phyloP scores from a whole-genome alignment of 2,797 vertebrate species.

The Tolypeutes matacus region DNA sequence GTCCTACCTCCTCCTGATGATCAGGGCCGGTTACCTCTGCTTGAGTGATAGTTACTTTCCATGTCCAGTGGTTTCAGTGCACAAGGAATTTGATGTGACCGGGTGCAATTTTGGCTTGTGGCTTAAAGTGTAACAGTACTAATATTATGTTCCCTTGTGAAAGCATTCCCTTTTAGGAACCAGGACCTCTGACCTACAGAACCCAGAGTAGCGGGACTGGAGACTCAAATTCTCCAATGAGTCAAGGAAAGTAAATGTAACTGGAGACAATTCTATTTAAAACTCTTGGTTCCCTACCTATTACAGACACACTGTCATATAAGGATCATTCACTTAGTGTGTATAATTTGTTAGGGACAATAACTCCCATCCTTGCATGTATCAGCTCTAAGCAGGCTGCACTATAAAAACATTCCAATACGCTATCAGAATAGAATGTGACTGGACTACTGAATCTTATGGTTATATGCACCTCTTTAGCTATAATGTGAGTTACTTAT shows the following conservation, averaged over 20 bases:
- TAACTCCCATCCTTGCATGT: neutral
- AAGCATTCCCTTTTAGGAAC: neutral
- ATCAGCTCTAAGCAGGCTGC: neutral
- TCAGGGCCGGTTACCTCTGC: neutral
- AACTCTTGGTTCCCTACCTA: neutral
- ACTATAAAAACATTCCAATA: neutral
- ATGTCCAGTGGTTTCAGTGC: neutral
- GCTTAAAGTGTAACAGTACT: no score
- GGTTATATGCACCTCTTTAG: neutral
- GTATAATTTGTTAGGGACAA: neutral
- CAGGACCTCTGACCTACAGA: neutral
- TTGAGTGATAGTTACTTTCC: neutral
- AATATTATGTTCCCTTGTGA: no score
- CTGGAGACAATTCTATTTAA: no score
- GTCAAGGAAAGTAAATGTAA: no score
- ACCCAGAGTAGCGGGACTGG: no score
- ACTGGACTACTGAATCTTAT: neutral
- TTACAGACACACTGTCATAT: neutral
- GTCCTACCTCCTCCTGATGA: neutral
- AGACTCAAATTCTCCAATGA: no score
- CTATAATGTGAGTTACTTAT: neutral
- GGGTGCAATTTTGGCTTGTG: neutral
- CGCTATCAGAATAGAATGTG: neutral
- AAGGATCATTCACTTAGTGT: neutral
- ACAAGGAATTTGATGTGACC: neutral